A percentile compares a stretch with the other conserved stretches of the same genome.
Evolutionary conservation across 2,113 vertebrate species (phyloP).

Genomic region (Strigops habroptila): DNA sequence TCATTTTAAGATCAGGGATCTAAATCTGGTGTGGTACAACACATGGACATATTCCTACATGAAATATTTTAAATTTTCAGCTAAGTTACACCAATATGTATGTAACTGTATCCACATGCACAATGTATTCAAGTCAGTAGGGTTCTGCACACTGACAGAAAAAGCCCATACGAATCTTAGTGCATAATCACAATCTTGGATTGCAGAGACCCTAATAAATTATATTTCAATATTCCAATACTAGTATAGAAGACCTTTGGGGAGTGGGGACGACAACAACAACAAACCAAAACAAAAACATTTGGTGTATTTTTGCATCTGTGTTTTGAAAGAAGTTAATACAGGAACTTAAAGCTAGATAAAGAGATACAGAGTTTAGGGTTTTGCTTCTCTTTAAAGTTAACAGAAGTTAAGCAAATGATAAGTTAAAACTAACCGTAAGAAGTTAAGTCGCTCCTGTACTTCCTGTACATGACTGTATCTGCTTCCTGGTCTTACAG

Average conservation of each 20-base stretch:
- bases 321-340: neutral
- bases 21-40: neutral
- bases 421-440: slow-evolving; percentile 81
- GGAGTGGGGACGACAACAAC: neutral
- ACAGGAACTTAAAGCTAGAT: neutral
- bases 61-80: neutral
- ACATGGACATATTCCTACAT: neutral
- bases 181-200: neutral
- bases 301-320: neutral
- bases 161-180: neutral
- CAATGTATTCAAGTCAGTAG: neutral
- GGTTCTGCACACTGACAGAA: neutral
- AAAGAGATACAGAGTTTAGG: neutral
- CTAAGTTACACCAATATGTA: neutral
- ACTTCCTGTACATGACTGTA: slow-evolving; percentile 99
- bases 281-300: neutral
- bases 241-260: neutral
- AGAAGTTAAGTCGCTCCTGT: slow-evolving; percentile 95
- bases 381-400: neutral
- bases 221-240: neutral
- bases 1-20: neutral
- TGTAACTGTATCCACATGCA: neutral
- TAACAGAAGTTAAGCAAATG: neutral
- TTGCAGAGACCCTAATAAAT: neutral
- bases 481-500: slow-evolving; percentile 93